Conservation (phyloP, 2,113 vertebrate species). For the Cinclus mexicanus region DNA sequence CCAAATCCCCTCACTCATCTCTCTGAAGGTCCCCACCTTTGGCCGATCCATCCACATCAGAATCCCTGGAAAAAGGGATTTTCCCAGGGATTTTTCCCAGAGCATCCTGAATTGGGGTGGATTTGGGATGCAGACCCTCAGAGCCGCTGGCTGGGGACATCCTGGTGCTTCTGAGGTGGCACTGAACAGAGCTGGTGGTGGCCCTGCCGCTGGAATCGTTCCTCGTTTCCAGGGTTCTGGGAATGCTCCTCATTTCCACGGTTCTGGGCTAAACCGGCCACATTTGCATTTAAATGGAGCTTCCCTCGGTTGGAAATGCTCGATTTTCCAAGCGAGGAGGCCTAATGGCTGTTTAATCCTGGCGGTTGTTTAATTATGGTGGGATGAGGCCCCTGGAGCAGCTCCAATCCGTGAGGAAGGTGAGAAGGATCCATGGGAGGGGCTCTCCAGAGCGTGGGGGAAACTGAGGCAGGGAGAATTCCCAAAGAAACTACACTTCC, state of each 20-base stretch:
- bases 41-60: neutral
- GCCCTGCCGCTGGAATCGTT: neutral
- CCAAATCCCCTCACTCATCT: fast-evolving
- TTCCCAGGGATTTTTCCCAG: no score
- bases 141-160: neutral
- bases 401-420: neutral
- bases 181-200: neutral
- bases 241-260: neutral
- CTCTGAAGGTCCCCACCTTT: no score
- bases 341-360: conserved; percentile 46
- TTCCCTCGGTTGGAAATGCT: conserved; percentile 73
- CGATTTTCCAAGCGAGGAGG: conserved; percentile 42
- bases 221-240: conserved; percentile 45
- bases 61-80: neutral
- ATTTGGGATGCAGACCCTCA: neutral
- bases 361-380: conserved; percentile 71
- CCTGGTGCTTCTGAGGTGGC: neutral
- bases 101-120: fast-evolving
- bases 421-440: fast-evolving
- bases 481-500: fast-evolving
- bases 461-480: neutral
- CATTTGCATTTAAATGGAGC: conserved; percentile 81
- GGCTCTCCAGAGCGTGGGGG: fast-evolving
- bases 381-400: conserved; percentile 52
- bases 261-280: neutral